phyloP scores from a whole-genome alignment of 2,113 vertebrate genomes.

The Chelonoidis abingdonii region DNA sequence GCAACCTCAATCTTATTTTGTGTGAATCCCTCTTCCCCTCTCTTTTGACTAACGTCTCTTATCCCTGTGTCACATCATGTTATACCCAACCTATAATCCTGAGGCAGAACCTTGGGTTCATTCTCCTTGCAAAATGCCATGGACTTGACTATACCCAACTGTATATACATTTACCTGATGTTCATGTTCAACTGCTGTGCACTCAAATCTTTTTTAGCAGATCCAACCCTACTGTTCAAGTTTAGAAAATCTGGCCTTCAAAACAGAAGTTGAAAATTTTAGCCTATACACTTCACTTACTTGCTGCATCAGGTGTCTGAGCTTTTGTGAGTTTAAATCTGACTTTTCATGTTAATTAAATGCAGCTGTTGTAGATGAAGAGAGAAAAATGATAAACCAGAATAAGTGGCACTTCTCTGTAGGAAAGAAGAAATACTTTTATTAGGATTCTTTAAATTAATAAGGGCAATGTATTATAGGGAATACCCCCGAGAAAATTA shows the following conservation, averaged over 20 bases:
- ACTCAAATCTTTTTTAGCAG: not conserved
- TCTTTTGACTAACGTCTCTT: not conserved
- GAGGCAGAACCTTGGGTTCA: slow-evolving; percentile 46
- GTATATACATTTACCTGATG: not conserved
- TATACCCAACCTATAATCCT: not conserved
- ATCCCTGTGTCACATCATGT: not conserved
- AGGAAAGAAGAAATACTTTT: slow-evolving; percentile 39
- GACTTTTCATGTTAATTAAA: not conserved
- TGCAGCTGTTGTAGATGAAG: slow-evolving; percentile 35
- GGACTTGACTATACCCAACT: not conserved
- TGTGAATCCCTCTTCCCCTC: not conserved
- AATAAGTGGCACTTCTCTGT: not conserved
- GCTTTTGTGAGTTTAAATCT: not conserved
- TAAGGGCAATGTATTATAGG: slow-evolving; percentile 15
- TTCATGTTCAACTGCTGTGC: not conserved
- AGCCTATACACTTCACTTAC: not conserved
- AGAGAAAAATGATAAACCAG: slow-evolving; percentile 9
- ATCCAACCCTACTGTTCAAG: not conserved
- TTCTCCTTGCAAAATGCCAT: not conserved
- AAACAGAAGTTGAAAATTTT: not conserved
- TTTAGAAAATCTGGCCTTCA: not conserved
- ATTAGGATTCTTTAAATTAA: slow-evolving; percentile 41
- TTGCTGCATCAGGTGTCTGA: not conserved
- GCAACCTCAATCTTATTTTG: not conserved
- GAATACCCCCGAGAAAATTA: slow-evolving; percentile 56